A percentile compares a stretch with the other conserved stretches of the same genome.
Conservation (phyloP, 2,797 vertebrate species). For the Scolopax bukidnonensis region DNA sequence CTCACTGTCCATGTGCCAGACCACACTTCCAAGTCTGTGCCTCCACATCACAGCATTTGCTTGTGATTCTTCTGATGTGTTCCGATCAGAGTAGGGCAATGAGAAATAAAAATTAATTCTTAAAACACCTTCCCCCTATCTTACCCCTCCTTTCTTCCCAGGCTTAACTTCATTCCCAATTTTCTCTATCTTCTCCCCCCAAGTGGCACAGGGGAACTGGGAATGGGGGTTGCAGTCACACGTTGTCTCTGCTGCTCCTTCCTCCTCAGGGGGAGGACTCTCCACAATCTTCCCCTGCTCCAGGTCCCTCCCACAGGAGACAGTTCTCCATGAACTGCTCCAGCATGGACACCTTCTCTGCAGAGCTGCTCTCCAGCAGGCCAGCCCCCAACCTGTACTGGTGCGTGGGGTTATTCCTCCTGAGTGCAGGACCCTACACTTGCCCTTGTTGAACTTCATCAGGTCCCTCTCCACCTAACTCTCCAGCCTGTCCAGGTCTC, state of each 20-base stretch:
- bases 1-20: accelerated
- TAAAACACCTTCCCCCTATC: neutral
- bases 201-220: neutral
- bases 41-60: neutral
- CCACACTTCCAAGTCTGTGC: accelerated
- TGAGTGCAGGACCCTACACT: neutral
- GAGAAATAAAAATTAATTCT: neutral
- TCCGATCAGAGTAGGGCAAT: neutral
- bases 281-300: neutral
- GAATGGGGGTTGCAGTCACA: neutral
- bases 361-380: neutral
- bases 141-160: neutral
- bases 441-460: neutral
- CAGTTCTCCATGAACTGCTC: neutral
- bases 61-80: neutral
- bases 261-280: neutral
- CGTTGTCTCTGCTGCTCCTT: neutral
- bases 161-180: neutral
- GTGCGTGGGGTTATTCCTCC: neutral
- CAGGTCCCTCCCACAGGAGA: neutral
- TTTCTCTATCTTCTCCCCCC: neutral
- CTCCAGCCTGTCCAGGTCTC: neutral
- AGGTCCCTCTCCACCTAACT: neutral
- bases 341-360: neutral
- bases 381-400: neutral